Percentiles rank a stretch among this genome's conserved stretches.
phyloP scores from a whole-genome alignment of 2,113 vertebrate species.

The Cacatua alba region DNA sequence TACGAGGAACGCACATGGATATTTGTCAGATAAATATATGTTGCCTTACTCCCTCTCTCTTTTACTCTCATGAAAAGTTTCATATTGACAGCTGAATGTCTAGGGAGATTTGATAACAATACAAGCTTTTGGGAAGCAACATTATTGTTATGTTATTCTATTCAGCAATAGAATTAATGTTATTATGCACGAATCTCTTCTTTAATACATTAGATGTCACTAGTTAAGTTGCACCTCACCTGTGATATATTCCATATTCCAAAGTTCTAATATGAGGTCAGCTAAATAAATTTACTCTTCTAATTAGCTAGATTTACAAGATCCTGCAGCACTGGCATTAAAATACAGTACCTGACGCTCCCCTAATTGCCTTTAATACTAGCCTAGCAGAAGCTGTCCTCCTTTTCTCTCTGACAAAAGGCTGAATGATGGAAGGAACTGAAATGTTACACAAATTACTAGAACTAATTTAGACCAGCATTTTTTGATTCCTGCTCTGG shows the following conservation, averaged over 20 bases:
- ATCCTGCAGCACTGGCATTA: background rate
- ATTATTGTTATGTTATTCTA: background rate
- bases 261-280: background rate
- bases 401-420: background rate
- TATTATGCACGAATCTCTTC: background rate
- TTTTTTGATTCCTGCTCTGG: background rate
- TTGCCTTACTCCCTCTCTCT: background rate
- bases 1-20: conserved; percentile 34
- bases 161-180: background rate
- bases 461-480: background rate
- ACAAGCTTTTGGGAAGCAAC: background rate
- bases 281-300: conserved; percentile 22
- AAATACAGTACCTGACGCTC: background rate
- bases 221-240: background rate
- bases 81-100: background rate
- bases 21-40: background rate
- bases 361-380: background rate
- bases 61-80: background rate
- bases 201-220: background rate
- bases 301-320: conserved; percentile 12
- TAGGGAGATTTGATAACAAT: background rate
- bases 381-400: background rate
- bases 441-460: background rate
- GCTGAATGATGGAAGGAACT: background rate
- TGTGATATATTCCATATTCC: conserved; percentile 11